These are phyloP conservation scores for Linyphia triangularis DNA, from an alignment of 2,888 invertebrate species.

Conservation along the genomic window DNA sequence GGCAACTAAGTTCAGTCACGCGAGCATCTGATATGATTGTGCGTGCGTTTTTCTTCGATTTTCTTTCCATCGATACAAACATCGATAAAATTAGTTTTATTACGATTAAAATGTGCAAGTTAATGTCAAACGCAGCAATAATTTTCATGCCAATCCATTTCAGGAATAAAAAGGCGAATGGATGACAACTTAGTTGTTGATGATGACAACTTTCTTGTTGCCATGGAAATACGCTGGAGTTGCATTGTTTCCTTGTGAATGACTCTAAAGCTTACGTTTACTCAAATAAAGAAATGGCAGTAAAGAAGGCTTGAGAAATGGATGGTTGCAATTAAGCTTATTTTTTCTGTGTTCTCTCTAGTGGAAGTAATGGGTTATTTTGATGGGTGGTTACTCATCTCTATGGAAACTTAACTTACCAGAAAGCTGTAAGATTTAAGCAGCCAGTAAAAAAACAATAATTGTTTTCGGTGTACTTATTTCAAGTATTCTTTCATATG, in stretches of 20 bases:
- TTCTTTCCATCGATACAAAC: background rate
- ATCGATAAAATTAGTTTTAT: background rate
- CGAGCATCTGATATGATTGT: background rate
- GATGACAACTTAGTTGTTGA: background rate
- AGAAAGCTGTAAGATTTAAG: background rate
- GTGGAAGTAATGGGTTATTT: background rate
- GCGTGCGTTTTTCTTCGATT: background rate
- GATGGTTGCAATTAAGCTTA: background rate
- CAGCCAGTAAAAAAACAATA: too few relatives aligned
- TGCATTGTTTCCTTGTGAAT: background rate
- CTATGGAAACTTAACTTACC: background rate
- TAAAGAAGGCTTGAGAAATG: background rate
- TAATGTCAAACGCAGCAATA: background rate
- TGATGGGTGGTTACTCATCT: background rate
- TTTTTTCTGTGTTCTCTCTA: background rate
- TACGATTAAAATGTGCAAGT: background rate
- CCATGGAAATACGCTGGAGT: background rate
- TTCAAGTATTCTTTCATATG: too few relatives aligned
- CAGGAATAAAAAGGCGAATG: background rate
- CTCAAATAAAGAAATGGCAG: background rate
- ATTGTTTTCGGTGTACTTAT: background rate
- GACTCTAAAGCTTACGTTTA: background rate
- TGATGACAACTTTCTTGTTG: background rate
- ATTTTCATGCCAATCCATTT: background rate
- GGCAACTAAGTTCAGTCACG: background rate